Percentiles rank a stretch among this genome's conserved stretches.
These are phyloP conservation scores for Sarcophaga caerulescens DNA, from an alignment of 2,888 invertebrate species.

Conservation along the genomic window DNA sequence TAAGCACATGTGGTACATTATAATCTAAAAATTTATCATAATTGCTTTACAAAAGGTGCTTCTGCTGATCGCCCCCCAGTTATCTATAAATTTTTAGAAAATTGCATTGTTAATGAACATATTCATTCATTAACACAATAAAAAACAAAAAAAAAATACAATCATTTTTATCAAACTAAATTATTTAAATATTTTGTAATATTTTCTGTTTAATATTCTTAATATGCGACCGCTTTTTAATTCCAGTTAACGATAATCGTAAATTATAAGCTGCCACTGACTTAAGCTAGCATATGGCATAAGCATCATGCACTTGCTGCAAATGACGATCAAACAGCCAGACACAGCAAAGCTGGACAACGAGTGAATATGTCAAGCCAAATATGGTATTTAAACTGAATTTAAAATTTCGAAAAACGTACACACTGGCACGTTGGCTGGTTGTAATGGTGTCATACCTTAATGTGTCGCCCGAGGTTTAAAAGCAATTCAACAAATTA, in stretches of 20 bases:
- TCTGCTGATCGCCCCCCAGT: too few relatives aligned
- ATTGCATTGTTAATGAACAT: too few relatives aligned
- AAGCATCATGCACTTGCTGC: slow-evolving; percentile 49
- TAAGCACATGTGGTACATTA: too few relatives aligned
- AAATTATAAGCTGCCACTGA: slow-evolving; percentile 63
- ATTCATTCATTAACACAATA: too few relatives aligned
- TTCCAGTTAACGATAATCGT: slow-evolving; percentile 64
- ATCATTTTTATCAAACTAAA: slow-evolving; percentile 31
- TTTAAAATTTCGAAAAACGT: background rate
- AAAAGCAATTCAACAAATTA: slow-evolving; percentile 81
- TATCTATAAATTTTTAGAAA: too few relatives aligned
- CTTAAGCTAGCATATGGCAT: slow-evolving; percentile 7
- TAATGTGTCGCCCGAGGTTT: slow-evolving; percentile 80
- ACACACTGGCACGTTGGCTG: slow-evolving; percentile 14
- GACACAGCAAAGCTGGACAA: slow-evolving; percentile 35
- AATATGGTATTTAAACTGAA: slow-evolving; percentile 50
- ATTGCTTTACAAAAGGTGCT: too few relatives aligned
- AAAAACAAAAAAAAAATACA: too few relatives aligned
- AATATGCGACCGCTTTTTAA: slow-evolving; percentile 47
- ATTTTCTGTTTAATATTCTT: slow-evolving; percentile 32
- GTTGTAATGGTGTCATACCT: slow-evolving; percentile 76
- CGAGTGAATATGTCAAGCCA: slow-evolving; percentile 35
- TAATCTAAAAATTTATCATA: too few relatives aligned
- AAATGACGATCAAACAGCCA: background rate
- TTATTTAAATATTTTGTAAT: slow-evolving; percentile 44